Evolutionary conservation across 2,888 invertebrate species (phyloP).

Genomic region (Clivina fossor): DNA sequence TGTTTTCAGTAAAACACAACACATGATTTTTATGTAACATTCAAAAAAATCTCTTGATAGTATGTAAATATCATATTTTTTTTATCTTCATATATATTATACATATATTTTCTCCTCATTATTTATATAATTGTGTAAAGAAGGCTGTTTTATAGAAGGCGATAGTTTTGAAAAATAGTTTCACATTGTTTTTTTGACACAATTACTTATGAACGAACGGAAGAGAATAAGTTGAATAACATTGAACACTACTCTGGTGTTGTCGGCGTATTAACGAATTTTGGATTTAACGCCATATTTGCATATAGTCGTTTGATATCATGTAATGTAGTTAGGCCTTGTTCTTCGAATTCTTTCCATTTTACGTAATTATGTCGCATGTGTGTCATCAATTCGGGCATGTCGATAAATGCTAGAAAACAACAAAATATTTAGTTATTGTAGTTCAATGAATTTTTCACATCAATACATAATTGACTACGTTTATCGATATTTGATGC

Average conservation of each 20-base stretch:
- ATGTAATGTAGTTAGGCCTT: conserved; percentile 70
- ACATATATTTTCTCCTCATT: too few species aligned
- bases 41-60: too few species aligned
- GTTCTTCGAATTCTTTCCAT: conserved; percentile 85
- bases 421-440: too few species aligned
- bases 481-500: too few species aligned
- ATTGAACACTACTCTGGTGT: conserved; percentile 30
- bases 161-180: conserved; percentile 3
- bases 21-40: too few species aligned
- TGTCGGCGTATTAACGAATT: conserved; percentile 26
- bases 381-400: conserved; percentile 85
- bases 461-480: too few species aligned
- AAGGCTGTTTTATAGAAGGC: conserved; percentile 9
- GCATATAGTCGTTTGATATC: conserved; percentile 62
- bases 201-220: not conserved
- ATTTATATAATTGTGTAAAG: too few species aligned
- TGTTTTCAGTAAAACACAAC: too few species aligned
- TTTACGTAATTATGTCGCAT: conserved; percentile 85
- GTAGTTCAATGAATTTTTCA: too few species aligned
- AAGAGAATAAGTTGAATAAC: conserved; percentile 1
- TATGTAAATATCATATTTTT: too few species aligned
- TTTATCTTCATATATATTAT: too few species aligned
- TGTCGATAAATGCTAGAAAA: conserved; percentile 81
- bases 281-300: conserved; percentile 39
- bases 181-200: not conserved